Conservation (phyloP, 2,113 vertebrate genomes). For the Takifugu flavidus region DNA sequence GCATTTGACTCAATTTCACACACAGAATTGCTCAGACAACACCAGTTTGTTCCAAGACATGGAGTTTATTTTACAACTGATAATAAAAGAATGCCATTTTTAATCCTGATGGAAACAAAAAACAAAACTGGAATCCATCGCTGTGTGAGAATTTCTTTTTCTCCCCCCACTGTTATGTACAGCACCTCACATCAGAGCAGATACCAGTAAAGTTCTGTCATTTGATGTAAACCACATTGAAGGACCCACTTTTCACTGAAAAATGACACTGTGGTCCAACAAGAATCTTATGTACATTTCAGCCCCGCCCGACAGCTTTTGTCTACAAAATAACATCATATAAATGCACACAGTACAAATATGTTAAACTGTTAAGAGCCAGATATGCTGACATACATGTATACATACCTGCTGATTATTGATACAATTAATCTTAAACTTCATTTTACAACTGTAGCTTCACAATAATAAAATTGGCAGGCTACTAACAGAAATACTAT, state of each 20-base stretch:
- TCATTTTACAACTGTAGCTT: slow-evolving; percentile 71
- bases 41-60: slow-evolving; percentile 57
- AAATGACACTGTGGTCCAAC: slow-evolving; percentile 83
- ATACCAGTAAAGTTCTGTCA: slow-evolving; percentile 86
- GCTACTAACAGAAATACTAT: slow-evolving; percentile 86
- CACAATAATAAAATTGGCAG: slow-evolving; percentile 81
- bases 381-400: slow-evolving; percentile 88
- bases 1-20: slow-evolving; percentile 1
- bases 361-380: slow-evolving; percentile 93
- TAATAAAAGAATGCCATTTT: slow-evolving; percentile 78
- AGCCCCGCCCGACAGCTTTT: slow-evolving; percentile 45
- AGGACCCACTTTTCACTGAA: slow-evolving; percentile 90
- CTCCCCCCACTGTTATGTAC: slow-evolving; percentile 75
- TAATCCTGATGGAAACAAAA: slow-evolving; percentile 85
- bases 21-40: slow-evolving; percentile 48
- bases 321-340: slow-evolving; percentile 99
- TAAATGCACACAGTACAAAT: slow-evolving; percentile 99
- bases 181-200: slow-evolving; percentile 87
- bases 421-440: slow-evolving; percentile 82
- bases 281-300: slow-evolving; percentile 77
- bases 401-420: slow-evolving; percentile 90
- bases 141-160: slow-evolving; percentile 84
- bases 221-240: slow-evolving; percentile 91
- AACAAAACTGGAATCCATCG: slow-evolving; percentile 89
- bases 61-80: slow-evolving; percentile 80